Conservation (phyloP, 2,797 vertebrate genomes). For the Enoplosus armatus region DNA sequence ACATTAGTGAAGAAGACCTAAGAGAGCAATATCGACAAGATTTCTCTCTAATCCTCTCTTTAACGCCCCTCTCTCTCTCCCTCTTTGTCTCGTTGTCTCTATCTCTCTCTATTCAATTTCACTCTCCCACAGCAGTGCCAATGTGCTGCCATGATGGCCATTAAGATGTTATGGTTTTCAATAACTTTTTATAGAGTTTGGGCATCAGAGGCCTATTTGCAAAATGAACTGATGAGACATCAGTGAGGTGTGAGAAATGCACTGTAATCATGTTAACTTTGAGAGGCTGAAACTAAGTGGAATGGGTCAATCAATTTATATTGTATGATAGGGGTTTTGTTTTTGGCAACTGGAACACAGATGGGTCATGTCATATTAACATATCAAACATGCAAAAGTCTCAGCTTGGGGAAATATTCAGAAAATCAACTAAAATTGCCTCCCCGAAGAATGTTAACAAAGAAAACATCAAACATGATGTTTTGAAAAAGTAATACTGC, state of each 20-base stretch:
- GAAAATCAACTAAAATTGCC: not conserved
- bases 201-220: constrained; percentile 68
- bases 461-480: not conserved
- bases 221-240: constrained; percentile 73
- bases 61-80: constrained; percentile 17
- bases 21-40: constrained; percentile 30
- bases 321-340: not conserved
- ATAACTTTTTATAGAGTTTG: constrained; percentile 73
- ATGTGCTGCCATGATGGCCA: constrained; percentile 46
- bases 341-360: constrained; percentile 30
- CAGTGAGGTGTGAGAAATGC: constrained; percentile 56
- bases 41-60: constrained; percentile 18
- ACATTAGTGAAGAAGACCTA: constrained; percentile 19
- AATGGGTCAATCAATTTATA: constrained; percentile 43
- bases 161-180: constrained; percentile 71
- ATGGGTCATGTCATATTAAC: constrained; percentile 36
- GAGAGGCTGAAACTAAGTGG: constrained; percentile 47
- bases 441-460: not conserved
- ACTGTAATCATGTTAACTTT: constrained; percentile 68
- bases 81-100: constrained; percentile 23
- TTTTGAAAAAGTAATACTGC: not conserved
- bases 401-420: constrained; percentile 21
- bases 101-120: constrained; percentile 48
- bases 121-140: constrained; percentile 41
- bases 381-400: constrained; percentile 35